These are phyloP conservation scores for Ferrisia virgata DNA, from an alignment of 2,888 invertebrate species.

Conservation along the genomic window DNA sequence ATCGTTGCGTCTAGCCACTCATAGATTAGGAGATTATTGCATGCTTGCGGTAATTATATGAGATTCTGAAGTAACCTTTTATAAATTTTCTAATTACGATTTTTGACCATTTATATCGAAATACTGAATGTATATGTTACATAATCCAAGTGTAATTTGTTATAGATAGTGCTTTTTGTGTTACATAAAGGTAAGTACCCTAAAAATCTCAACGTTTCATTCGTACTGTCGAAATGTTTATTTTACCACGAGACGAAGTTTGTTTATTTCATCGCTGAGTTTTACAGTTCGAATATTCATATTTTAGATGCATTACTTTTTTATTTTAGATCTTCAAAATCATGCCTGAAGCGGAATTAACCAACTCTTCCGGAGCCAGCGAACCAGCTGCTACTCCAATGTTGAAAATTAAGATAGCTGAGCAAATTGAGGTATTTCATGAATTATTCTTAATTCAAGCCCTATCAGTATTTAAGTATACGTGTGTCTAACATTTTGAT, in stretches of 20 bases:
- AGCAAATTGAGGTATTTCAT: constrained; percentile 34
- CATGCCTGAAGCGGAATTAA: neutral
- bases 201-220: neutral
- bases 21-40: too few relatives aligned
- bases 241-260: neutral
- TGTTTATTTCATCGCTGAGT: neutral
- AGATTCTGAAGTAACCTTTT: too few relatives aligned
- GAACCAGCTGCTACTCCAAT: neutral
- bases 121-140: too few relatives aligned
- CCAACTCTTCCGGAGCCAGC: neutral
- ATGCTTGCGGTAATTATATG: too few relatives aligned
- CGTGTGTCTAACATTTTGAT: neutral
- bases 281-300: too few relatives aligned
- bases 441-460: neutral
- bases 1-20: too few relatives aligned
- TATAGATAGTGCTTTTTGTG: too few relatives aligned
- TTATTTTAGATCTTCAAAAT: neutral
- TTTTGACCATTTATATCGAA: too few relatives aligned
- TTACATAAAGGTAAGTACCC: neutral
- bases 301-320: too few relatives aligned
- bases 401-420: constrained; percentile 25
- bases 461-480: neutral
- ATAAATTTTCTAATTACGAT: too few relatives aligned
- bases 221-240: too few relatives aligned
- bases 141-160: too few relatives aligned